A percentile compares a stretch with the other conserved stretches of the same genome.
Evolutionary conservation across 2,113 vertebrate species (phyloP).

Genomic region (Castor canadensis): DNA sequence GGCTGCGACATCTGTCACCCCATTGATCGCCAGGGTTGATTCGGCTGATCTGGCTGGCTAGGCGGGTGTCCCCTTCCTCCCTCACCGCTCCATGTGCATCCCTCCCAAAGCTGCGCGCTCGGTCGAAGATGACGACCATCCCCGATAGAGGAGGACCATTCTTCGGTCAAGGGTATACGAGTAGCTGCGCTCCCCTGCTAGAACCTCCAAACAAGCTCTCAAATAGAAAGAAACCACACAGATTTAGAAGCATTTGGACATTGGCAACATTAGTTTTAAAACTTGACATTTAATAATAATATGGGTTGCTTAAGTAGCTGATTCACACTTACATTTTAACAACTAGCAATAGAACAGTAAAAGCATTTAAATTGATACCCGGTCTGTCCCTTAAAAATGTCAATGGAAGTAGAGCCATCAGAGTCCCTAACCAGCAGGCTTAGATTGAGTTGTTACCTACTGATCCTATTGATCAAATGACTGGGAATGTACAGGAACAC

Average conservation of each 20-base stretch:
- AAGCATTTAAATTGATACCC: slow-evolving; percentile 49
- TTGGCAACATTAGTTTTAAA: slow-evolving; percentile 19
- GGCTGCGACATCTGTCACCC: too few species aligned
- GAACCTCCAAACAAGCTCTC: too few species aligned
- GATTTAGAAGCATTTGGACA: slow-evolving; percentile 10
- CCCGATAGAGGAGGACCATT: too few species aligned
- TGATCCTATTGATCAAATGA: not conserved
- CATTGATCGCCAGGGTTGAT: too few species aligned
- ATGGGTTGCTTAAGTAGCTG: not conserved
- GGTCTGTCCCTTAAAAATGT: slow-evolving; percentile 32
- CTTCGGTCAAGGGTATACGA: too few species aligned
- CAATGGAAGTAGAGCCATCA: slow-evolving; percentile 9
- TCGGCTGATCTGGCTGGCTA: too few species aligned
- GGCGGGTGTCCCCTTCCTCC: too few species aligned
- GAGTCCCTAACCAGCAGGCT: not conserved
- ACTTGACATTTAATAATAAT: not conserved
- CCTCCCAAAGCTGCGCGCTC: too few species aligned
- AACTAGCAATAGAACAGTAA: not conserved
- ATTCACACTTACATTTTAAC: not conserved
- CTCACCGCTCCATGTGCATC: too few species aligned
- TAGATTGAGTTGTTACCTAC: not conserved
- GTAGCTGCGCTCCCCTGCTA: too few species aligned
- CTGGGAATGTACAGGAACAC: not conserved
- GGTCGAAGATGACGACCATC: too few species aligned
- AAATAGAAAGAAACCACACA: not conserved